Evolutionary conservation across 2,797 vertebrate genomes (phyloP), one percentile per base, ranked within the genome.

Genomic region (Pseudotriccus pelzelni): DNA sequence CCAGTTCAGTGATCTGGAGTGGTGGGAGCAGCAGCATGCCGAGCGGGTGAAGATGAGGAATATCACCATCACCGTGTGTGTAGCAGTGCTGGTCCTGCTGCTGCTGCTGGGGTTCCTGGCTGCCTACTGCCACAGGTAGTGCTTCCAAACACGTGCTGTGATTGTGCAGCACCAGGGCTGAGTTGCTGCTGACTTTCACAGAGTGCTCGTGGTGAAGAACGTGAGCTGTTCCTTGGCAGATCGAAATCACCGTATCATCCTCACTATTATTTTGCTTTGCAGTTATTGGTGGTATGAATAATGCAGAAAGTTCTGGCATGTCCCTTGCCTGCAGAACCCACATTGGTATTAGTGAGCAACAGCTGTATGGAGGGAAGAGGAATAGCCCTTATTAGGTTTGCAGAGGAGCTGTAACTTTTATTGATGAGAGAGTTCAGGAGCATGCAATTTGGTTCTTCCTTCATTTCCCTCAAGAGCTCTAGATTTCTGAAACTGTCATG

Each of bases 1-100:
- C 96, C 99, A 99, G 97, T 98, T 98, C 98, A 98, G 97, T 12
- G 99, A 99, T 85, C 93, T 99, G 95, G 98, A 98, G 69, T 99
- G 99, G 98, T 98, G 99, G 99, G 98, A 99, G 21, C 98, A 98
- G 84, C 99, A 98, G 78, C 98, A 97, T 1, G 88, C 97, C 0
- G 97, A 98, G 88, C 92, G 96, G 15, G 96, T 98, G 74, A 99
- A 98, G 97, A 98, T 96, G 76, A 97, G 96, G 52, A 98, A 97
- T 28, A 47, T 98, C 82, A 94, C 97, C 23, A 98, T 98, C 6
- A 96, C 96, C 0, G 96, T 97, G 6, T 98, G 98, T 46, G 84
- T 98, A 34, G 89, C 97, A 27, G 80, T 94, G 32, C 84, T 97
- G 21, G 93, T 98, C 4, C 63, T 98, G 34, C 96, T 98, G 37